A percentile compares a stretch with the other conserved stretches of the same genome.
Evolutionary conservation across 2,888 invertebrate species (phyloP).

Genomic region (Phorcus lineatus): DNA sequence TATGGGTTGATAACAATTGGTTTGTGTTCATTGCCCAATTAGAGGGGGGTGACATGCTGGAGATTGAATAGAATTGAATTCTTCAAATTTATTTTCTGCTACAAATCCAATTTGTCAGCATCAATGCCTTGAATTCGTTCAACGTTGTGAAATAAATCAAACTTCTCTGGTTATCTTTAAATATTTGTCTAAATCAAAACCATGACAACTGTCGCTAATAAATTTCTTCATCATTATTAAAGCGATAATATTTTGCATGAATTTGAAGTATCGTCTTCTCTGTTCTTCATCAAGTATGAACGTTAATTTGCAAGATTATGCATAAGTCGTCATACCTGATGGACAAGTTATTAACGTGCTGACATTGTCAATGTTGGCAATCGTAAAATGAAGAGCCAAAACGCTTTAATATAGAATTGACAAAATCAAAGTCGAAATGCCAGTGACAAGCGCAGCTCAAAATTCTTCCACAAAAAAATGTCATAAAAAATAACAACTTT

Average conservation of each 20-base stretch:
- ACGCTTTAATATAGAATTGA: background rate
- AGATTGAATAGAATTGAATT: too few relatives aligned
- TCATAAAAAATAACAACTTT: constrained; percentile 1
- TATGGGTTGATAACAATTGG: too few relatives aligned
- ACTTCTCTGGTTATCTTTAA: too few relatives aligned
- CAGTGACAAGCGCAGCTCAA: background rate
- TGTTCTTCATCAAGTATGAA: background rate
- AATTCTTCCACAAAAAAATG: background rate
- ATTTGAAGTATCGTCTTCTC: background rate
- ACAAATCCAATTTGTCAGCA: too few relatives aligned
- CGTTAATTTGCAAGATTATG: background rate
- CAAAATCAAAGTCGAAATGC: background rate
- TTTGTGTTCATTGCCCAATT: too few relatives aligned
- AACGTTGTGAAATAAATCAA: too few relatives aligned
- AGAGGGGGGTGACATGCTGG: too few relatives aligned
- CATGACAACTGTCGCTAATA: background rate
- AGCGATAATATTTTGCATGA: background rate
- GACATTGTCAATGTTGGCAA: background rate
- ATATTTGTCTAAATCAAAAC: background rate
- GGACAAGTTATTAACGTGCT: background rate
- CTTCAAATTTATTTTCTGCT: too few relatives aligned
- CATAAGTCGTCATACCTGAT: background rate
- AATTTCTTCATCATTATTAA: background rate
- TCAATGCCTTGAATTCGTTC: too few relatives aligned
- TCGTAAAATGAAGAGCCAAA: background rate